Base-by-base conservation (phyloP, 2,888 invertebrate species). In the Globia sparganii region DNA sequence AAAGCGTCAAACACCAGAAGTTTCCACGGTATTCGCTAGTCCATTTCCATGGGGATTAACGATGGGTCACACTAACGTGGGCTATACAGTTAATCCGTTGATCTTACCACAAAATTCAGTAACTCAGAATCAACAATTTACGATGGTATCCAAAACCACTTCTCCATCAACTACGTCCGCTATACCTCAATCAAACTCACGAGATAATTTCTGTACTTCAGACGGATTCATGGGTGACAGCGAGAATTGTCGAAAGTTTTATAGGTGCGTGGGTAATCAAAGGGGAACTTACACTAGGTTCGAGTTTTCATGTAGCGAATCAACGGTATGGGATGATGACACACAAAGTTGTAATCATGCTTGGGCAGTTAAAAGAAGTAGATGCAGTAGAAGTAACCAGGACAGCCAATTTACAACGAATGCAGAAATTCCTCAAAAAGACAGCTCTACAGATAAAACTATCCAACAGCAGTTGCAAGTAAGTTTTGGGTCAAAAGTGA, bases 281-380 rank as follows among this genome's bases (percentile, higher is more conserved):
- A 94, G 97, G 66, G 97, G 97, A 78, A 97, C 97, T 13, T 98
- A 97, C 89, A 97, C 96, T 70, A 97, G 97, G 93, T 98, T 98
- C 89, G 98, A 98, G 84, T 98, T 98, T 93, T 95, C 97, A 28
- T 98, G 98, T 90, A 98, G 97, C 40, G 97, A 97, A 70, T 97
- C 98, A 68, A 98, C 98, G 6, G 97, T 98, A 68, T 98, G 98
- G 98, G 98, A 98, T 94, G 97, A 97, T 77, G 96, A 97, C 43
- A 92, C 97, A 80, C 97, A 97, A 91, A 97, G 97, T 40, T 98
- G 98, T 92, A 98, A 98, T 92, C 97, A 98, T 91, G 97, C 97
- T 58, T 97, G 97, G 96, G 97, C 97, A 77, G 97, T 97, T 43
- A 97, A 97, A 84, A 92, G 90, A 82, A 93, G 91, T 74, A 92